These are phyloP conservation scores for Stichodactyla mertensii DNA, from an alignment of 64 coral and sea anemone genomes.

Conservation along the genomic window DNA sequence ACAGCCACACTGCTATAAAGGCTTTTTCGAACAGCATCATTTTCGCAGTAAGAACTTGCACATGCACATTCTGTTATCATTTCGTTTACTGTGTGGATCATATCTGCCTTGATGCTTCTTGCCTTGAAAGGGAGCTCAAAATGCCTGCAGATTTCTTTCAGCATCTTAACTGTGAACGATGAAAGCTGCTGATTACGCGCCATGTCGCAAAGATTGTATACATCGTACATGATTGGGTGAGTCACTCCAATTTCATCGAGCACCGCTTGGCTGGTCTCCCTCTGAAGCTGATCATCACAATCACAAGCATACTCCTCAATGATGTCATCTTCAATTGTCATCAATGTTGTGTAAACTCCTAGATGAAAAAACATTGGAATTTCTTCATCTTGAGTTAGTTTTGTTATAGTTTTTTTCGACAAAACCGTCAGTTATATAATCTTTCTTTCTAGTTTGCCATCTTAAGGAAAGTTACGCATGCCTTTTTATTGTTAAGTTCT, in stretches of 20 bases:
- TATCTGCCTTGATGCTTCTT: neutral
- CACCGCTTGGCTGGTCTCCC: slow-evolving; percentile 3
- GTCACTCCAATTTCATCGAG: neutral
- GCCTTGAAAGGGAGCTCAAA: slow-evolving; percentile 24
- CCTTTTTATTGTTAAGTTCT: too few species aligned
- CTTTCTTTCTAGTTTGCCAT: too few species aligned
- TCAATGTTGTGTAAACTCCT: too few species aligned
- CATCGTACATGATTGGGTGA: slow-evolving; percentile 23
- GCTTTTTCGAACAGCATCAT: too few species aligned
- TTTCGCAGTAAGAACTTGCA: neutral
- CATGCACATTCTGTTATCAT: slow-evolving; percentile 8
- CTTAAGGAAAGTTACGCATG: too few species aligned
- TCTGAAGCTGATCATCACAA: slow-evolving; percentile 36
- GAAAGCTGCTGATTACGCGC: neutral
- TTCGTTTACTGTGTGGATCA: neutral
- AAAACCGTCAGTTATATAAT: too few species aligned
- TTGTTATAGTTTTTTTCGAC: too few species aligned
- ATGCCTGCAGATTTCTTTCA: slow-evolving; percentile 27
- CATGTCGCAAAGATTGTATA: slow-evolving; percentile 23
- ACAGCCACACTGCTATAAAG: too few species aligned
- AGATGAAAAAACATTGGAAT: too few species aligned
- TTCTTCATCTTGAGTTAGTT: too few species aligned
- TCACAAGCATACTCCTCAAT: slow-evolving; percentile 38
- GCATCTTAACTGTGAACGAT: slow-evolving; percentile 21
- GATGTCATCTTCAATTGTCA: slow-evolving; percentile 7